Base-by-base conservation (phyloP, 1,140 invertebrate genomes). In the Lasioglossum albipes region DNA sequence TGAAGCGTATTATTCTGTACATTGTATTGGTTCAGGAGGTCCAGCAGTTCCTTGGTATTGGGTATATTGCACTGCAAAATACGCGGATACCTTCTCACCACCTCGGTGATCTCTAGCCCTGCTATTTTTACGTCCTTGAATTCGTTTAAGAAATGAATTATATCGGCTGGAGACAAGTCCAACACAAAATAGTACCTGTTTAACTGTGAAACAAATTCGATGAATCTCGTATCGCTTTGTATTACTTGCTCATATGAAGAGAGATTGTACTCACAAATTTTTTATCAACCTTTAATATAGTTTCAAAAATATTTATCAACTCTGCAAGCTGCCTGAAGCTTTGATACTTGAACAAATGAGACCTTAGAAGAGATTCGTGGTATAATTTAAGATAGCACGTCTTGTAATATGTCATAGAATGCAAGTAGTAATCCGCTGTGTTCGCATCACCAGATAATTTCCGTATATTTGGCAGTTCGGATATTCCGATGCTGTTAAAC, bases 51-150 rank as follows among this genome's bases (percentile, higher is more conserved):
- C 0, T 7, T n/a, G 6, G 9, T n/a, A 59, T n/a, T 59, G 1
- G 84, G 66, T 72, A 87, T 89, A 64, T 93, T 92, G 77, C 91
- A 89, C 61, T 88, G 87, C 5, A 94, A 90, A 75, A 95, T 67
- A 82, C 89, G 93, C 36, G 95, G 95, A 87, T 92, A 89, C 70
- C 86, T 84, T 79, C 86, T 90, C 61, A 94, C 89, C 31, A 94
- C 82, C 82, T 94, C 91, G 82, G 88, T 92, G 2, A 95, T 91
- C 86, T 93, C 88, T 69, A 93, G 89, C 27, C 92, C 92, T 70
- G 90, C 91, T 78, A 94, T 87, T 57, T 13, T 49, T 2, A 12
- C 86, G 65, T 87, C 79, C 84, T 90, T 80, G 42, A 94, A 87
- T 45, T 93, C 90, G n/a, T 91, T 89, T 5, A 95, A 82, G 20